phyloP scores from a whole-genome alignment of 2,888 invertebrate species.

The Archips xylosteana region DNA sequence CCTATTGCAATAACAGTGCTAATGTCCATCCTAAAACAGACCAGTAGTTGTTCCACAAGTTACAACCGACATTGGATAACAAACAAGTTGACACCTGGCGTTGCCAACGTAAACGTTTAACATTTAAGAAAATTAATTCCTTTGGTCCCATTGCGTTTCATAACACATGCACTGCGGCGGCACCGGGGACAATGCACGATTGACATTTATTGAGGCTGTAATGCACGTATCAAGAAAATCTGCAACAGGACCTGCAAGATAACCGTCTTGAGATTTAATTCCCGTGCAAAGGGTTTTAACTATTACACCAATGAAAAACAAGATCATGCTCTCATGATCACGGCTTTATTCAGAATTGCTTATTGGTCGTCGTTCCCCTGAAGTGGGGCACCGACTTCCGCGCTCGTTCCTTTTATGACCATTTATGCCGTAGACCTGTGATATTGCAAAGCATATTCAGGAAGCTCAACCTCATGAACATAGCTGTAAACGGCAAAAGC shows the following conservation, averaged over 20 bases:
- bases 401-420: conserved; percentile 54
- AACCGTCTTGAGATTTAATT: neutral
- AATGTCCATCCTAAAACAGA: conserved; percentile 36
- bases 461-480: conserved; percentile 13
- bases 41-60: conserved; percentile 29
- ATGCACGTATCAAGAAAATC: conserved; percentile 46
- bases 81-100: conserved; percentile 35
- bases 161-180: conserved; percentile 28
- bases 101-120: conserved; percentile 38
- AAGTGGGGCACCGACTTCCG: conserved; percentile 65
- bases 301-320: conserved; percentile 15
- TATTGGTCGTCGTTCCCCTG: conserved; percentile 69
- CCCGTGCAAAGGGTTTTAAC: neutral
- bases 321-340: conserved; percentile 42
- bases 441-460: conserved; percentile 23
- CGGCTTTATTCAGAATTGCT: conserved; percentile 72
- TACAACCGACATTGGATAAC: conserved; percentile 32
- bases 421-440: conserved; percentile 5
- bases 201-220: conserved; percentile 71
- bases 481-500: neutral
- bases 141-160: conserved; percentile 31
- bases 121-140: conserved; percentile 43
- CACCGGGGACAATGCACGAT: conserved; percentile 60
- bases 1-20: conserved; percentile 41
- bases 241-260: neutral